These are phyloP conservation scores for Eustalomyia histrio DNA, from an alignment of 2,888 invertebrate genomes.

Conservation along the genomic window DNA sequence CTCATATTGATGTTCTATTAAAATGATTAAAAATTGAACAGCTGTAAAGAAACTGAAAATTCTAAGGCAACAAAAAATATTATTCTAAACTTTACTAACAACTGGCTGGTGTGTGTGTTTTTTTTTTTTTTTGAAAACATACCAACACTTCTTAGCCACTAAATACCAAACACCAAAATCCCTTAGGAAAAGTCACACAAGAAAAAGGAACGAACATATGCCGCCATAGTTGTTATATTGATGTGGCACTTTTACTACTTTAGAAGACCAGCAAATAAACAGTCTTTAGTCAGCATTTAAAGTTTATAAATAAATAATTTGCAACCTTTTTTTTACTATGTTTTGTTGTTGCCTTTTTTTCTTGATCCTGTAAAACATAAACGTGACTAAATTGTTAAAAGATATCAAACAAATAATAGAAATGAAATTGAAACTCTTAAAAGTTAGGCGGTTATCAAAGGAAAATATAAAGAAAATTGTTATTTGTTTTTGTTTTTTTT, in stretches of 20 bases:
- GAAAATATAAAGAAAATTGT: conserved; percentile 20
- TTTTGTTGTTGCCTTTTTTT: conserved; percentile 21
- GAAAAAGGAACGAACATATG: conserved; percentile 5
- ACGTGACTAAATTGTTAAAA: conserved; percentile 61
- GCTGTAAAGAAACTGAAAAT: background rate
- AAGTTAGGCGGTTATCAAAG: conserved; percentile 37
- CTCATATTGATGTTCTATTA: conserved; percentile 45
- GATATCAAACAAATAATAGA: conserved; percentile 49
- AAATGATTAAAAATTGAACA: conserved; percentile 59
- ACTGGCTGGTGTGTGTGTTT: background rate
- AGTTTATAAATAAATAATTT: conserved; percentile 77
- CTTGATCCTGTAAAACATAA: conserved; percentile 47
- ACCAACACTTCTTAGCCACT: conserved; percentile 58
- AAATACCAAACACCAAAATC: conserved; percentile 62
- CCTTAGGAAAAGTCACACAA: conserved; percentile 50
- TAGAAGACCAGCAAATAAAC: conserved; percentile 12
- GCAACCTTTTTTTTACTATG: conserved; percentile 64
- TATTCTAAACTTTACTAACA: conserved; percentile 8
- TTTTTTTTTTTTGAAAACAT: background rate
- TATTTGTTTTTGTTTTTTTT: background rate
- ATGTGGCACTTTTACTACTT: conserved; percentile 42
- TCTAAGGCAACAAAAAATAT: background rate
- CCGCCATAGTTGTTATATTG: background rate
- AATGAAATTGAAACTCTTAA: conserved; percentile 55
- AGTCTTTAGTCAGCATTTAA: conserved; percentile 69